Evolutionary conservation across 2,113 vertebrate genomes (phyloP).

Genomic region (Petrocephalus zakoni): DNA sequence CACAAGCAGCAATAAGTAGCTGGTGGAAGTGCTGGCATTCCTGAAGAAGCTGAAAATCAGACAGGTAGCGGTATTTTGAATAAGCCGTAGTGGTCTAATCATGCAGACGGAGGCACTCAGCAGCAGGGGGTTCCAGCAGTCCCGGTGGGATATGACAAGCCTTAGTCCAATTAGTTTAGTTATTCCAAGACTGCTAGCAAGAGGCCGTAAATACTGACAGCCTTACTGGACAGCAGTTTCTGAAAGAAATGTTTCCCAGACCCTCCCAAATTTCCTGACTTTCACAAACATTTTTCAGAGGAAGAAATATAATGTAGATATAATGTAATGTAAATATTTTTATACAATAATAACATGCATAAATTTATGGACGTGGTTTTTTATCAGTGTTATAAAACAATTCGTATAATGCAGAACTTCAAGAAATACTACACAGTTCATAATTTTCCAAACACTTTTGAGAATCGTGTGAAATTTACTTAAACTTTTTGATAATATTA

Average conservation of each 20-base stretch:
- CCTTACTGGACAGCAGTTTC: slow-evolving; percentile 10
- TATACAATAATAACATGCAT: not conserved
- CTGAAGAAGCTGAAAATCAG: not conserved
- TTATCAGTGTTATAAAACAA: not conserved
- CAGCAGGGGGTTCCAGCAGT: not conserved
- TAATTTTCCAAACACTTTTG: not conserved
- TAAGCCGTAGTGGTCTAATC: not conserved
- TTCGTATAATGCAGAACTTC: not conserved
- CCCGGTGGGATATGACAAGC: too few species aligned
- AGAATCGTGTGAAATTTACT: not conserved
- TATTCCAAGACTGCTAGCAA: not conserved
- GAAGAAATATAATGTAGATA: not conserved
- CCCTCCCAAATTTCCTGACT: not conserved
- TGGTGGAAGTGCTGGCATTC: not conserved
- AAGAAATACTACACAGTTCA: not conserved
- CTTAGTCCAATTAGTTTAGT: not conserved
- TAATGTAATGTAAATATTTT: not conserved
- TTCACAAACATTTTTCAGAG: not conserved
- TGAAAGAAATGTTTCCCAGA: not conserved
- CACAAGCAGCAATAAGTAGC: not conserved
- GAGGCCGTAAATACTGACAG: not conserved
- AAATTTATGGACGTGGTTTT: not conserved
- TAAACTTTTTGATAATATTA: not conserved
- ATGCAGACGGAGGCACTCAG: not conserved
- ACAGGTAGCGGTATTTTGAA: not conserved